These are phyloP conservation scores for Glossophaga mutica DNA, from an alignment of 2,797 vertebrate genomes.

Conservation along the genomic window DNA sequence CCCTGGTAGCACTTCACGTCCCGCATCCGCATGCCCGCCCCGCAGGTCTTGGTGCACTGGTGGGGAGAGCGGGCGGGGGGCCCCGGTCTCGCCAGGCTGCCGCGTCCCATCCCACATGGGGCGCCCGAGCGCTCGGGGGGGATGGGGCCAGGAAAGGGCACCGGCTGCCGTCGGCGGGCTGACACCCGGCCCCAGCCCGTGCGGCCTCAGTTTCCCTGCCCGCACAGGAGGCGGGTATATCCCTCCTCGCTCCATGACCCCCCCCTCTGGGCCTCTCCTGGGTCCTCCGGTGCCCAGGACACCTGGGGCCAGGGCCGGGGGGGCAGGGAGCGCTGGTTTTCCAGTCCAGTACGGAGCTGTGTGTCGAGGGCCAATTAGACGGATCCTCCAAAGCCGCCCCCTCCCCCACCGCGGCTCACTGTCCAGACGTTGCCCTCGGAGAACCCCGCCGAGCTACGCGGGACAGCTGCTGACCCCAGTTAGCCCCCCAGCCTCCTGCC, in stretches of 20 bases:
- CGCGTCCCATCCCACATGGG: rapidly evolving
- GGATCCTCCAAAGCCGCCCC: neutral
- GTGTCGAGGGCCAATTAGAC: neutral
- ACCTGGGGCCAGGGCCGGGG: rapidly evolving
- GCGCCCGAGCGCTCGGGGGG: rapidly evolving
- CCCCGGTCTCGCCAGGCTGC: rapidly evolving
- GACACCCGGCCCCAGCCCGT: rapidly evolving
- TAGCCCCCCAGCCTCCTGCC: neutral
- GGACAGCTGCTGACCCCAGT: slow-evolving; percentile 19
- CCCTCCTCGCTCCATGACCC: no score
- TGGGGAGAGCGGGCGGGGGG: neutral
- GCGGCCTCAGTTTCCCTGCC: neutral
- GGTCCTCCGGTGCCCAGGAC: neutral
- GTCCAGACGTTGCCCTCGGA: slow-evolving; percentile 55
- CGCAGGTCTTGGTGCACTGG: slow-evolving; percentile 92
- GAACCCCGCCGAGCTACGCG: neutral
- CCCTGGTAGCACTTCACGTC: slow-evolving; percentile 98
- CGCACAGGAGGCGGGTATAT: rapidly evolving
- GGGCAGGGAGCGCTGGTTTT: neutral
- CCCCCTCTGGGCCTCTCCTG: neutral
- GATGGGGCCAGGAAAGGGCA: rapidly evolving
- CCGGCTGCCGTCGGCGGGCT: rapidly evolving
- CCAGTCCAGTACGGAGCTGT: neutral
- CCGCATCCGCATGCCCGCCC: slow-evolving; percentile 93
- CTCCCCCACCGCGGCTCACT: rapidly evolving